These are phyloP conservation scores for Coluber constrictor DNA, from an alignment of 2,797 vertebrate species.

Conservation along the genomic window DNA sequence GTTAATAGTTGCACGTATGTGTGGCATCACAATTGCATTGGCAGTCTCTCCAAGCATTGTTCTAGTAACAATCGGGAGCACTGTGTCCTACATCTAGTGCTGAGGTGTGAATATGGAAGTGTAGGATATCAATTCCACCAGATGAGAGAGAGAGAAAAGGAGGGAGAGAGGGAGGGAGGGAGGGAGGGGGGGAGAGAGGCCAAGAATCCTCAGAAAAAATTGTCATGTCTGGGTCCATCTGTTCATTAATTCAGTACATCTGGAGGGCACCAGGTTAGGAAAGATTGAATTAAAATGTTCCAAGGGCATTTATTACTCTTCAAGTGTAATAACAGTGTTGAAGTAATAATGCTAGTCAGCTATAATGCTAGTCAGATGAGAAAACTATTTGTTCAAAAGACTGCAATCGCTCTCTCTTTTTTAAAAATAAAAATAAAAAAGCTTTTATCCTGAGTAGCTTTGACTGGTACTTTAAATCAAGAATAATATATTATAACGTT, in stretches of 20 bases:
- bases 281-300: not conserved
- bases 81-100: not conserved
- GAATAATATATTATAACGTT: conserved; percentile 23
- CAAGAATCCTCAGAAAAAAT: not conserved
- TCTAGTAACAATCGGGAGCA: not conserved
- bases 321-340: not conserved
- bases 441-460: conserved; percentile 36
- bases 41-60: not conserved
- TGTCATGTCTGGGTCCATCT: not conserved
- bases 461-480: conserved; percentile 31
- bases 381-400: not conserved
- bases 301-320: not conserved
- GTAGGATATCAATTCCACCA: not conserved
- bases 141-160: not conserved
- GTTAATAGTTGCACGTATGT: not conserved
- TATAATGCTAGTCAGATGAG: not conserved
- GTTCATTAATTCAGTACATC: not conserved
- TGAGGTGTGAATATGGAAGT: not conserved
- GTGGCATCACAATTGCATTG: not conserved
- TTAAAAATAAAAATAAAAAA: conserved; percentile 4
- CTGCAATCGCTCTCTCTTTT: conserved; percentile 17
- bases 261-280: not conserved
- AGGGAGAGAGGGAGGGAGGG: too few relatives aligned
- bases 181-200: accelerated
- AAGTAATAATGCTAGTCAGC: not conserved